phyloP scores from a whole-genome alignment of 2,888 invertebrate genomes.

The Stenoptilia bipunctidactyla region DNA sequence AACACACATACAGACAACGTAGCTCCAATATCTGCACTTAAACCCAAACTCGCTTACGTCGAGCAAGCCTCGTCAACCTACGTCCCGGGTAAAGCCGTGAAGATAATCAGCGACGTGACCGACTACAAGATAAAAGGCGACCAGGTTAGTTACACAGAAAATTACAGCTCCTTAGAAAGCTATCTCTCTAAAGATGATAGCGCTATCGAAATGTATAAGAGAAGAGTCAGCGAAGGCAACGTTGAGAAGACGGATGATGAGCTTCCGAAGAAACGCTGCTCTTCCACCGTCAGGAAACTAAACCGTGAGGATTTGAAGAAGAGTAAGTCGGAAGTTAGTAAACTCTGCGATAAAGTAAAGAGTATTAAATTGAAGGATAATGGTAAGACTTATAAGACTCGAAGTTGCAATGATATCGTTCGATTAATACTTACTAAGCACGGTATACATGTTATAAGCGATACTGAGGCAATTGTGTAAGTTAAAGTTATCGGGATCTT shows the following conservation, averaged over 20 bases:
- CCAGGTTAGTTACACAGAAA: conserved; percentile 56
- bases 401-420: conserved; percentile 73
- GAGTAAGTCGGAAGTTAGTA: conserved; percentile 62
- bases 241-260: conserved; percentile 24
- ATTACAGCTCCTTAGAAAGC: conserved; percentile 65
- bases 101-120: conserved; percentile 73
- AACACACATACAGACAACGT: conserved; percentile 41
- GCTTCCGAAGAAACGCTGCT: conserved; percentile 45
- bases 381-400: conserved; percentile 45
- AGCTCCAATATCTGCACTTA: conserved; percentile 32
- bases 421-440: conserved; percentile 82
- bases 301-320: conserved; percentile 53
- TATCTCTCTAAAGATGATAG: conserved; percentile 58
- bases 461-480: conserved; percentile 79
- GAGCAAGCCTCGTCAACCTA: conserved; percentile 48
- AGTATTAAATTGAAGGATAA: conserved; percentile 53
- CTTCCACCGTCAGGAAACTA: conserved; percentile 48
- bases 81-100: conserved; percentile 81
- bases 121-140: conserved; percentile 44
- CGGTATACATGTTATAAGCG: conserved; percentile 83
- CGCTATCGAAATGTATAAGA: conserved; percentile 38
- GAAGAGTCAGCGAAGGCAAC: conserved; percentile 53
- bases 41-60: conserved; percentile 55
- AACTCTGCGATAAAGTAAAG: conserved; percentile 57
- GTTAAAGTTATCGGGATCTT: background rate